Evolutionary conservation across 2,797 vertebrate genomes (phyloP).

Genomic region (Oryzias sinensis): DNA sequence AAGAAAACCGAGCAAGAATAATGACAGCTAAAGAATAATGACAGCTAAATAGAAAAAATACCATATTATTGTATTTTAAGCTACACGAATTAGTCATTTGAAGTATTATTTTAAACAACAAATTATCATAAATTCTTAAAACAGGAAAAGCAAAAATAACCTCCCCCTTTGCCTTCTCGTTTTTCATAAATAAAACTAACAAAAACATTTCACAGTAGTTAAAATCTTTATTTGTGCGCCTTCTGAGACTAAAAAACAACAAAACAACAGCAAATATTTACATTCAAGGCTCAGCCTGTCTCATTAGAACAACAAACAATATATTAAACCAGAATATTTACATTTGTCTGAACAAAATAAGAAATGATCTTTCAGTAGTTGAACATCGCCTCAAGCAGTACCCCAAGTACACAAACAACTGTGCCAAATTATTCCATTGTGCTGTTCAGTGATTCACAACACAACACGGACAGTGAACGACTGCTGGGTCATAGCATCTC

Average conservation of each 20-base stretch:
- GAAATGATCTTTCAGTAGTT: constrained; percentile 61
- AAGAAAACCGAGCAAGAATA: too few species aligned
- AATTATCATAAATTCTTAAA: too few species aligned
- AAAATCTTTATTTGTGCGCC: constrained; percentile 65
- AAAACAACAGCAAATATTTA: constrained; percentile 21
- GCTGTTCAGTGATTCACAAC: constrained; percentile 57
- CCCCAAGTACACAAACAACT: constrained; percentile 32
- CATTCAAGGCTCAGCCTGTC: constrained; percentile 77
- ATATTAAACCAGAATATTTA: constrained; percentile 45
- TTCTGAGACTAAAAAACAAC: constrained; percentile 35
- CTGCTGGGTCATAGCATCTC: constrained; percentile 35
- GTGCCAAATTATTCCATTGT: constrained; percentile 26
- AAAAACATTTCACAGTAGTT: constrained; percentile 17
- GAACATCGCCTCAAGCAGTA: constrained; percentile 42
- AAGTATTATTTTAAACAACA: too few species aligned
- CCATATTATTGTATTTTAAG: too few species aligned
- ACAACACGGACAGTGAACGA: constrained; percentile 39
- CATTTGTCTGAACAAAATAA: constrained; percentile 38
- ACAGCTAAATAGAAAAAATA: too few species aligned
- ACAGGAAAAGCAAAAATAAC: too few species aligned
- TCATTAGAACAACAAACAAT: constrained; percentile 46
- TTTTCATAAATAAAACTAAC: too few species aligned
- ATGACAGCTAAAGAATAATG: too few species aligned
- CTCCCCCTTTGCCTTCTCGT: too few species aligned
- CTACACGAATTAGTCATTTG: too few species aligned